Base-by-base conservation (phyloP, 2,797 vertebrate genomes). In the Siniperca undulata region DNA sequence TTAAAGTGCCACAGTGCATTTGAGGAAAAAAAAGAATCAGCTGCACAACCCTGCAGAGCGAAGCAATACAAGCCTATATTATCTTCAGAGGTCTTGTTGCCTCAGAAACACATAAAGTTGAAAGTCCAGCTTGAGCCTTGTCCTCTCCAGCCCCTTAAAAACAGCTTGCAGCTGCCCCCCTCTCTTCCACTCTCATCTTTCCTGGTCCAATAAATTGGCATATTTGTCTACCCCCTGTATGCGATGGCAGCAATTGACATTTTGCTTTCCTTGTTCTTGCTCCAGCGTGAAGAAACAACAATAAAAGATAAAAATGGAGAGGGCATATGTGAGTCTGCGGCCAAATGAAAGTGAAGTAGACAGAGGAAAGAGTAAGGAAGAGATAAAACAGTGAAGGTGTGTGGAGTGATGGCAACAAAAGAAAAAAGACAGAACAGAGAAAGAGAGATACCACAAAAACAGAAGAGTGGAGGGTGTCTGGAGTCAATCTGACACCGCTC, bases 121-220 rank as follows among this genome's bases (percentile, higher is more conserved):
- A 77, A 79, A 71, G 73, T 83, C 67, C 17, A 66, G 70, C 72
- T 81, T 82, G 74, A 27, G 61, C 67, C 36, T 66, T 22, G 42
- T 86, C 42, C 75, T 73, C 64, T 76, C 11, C 66, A 78, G 50
- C 36, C 60, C 55, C 53, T 85, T 83, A 80, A 88, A 87, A 84
- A 56, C 84, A 85, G 80, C 84, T 56, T 73, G 81, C 22, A 62
- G 68, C 60, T 48, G n/a, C 48, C 62, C 55, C 24, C 53, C 42
- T 71, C 72, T 55, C 44, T 68, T 53, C 38, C 27, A 10, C 60
- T 79, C 50, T 46, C 60, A 77, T 86, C 72, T 48, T 70, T 84
- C 71, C 70, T 65, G n/a, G 46, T 73, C 53, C 71, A 64, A 27
- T 83, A 77, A 86, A 86, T 77, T 78, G 58, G 64, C 59, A 66